phyloP scores from a whole-genome alignment of 2,797 vertebrate genomes.

The Vultur gryphus region DNA sequence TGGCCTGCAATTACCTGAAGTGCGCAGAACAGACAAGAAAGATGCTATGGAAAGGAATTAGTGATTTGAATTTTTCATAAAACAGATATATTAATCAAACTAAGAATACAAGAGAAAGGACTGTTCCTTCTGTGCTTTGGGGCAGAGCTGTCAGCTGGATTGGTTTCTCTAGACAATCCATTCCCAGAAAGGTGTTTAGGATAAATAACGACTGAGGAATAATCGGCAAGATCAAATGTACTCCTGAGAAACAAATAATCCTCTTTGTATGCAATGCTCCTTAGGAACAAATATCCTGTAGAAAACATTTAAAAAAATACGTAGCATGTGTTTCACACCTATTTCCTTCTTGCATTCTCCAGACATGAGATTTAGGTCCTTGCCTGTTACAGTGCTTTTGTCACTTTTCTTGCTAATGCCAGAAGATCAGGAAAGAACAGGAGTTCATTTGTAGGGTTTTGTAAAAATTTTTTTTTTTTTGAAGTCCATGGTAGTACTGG shows the following conservation, averaged over 20 bases:
- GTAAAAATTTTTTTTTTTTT: neutral
- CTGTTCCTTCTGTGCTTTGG: neutral
- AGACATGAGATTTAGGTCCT: neutral
- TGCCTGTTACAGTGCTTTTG: neutral
- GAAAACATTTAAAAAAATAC: neutral
- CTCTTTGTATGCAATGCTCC: neutral
- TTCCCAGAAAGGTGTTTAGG: neutral
- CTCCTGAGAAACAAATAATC: neutral
- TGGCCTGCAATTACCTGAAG: neutral
- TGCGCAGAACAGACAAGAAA: neutral
- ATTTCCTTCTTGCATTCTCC: neutral
- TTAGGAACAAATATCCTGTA: neutral
- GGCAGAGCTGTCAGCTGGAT: neutral
- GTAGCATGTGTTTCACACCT: neutral
- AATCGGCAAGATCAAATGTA: neutral
- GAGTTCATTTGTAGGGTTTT: neutral
- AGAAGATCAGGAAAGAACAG: neutral
- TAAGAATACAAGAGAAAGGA: neutral
- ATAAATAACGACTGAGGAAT: neutral
- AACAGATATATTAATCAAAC: neutral
- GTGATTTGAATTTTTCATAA: neutral
- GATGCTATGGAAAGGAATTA: neutral
- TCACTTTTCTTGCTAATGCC: neutral
- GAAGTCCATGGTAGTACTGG: neutral
- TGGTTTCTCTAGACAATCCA: neutral